Conservation (phyloP, 1,140 invertebrate genomes). For the Rhysida immarginata region DNA sequence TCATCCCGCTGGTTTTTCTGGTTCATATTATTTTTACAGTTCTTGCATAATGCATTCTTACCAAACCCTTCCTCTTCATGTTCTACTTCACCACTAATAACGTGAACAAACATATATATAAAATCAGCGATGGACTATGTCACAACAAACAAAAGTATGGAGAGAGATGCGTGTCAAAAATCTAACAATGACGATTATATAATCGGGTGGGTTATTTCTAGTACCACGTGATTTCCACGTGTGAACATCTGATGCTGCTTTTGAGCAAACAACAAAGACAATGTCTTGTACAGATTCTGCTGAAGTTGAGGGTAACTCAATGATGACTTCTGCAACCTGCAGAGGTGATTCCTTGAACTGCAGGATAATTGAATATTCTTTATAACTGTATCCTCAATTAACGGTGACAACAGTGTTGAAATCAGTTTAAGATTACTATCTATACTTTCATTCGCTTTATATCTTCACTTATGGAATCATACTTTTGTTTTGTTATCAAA, state of each 20-base stretch:
- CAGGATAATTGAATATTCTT: constrained; percentile 11
- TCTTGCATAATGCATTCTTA: constrained; percentile 13
- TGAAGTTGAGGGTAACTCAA: constrained; percentile 12
- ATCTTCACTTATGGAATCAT: too few relatives aligned
- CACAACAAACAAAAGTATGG: too few relatives aligned
- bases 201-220: too few relatives aligned
- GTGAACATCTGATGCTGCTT: constrained; percentile 13
- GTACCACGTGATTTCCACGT: constrained; percentile 12
- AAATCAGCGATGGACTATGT: too few relatives aligned
- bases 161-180: too few relatives aligned
- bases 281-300: constrained; percentile 9
- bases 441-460: too few relatives aligned
- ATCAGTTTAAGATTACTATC: constrained; percentile 11
- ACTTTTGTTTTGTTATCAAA: too few relatives aligned
- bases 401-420: constrained; percentile 11
- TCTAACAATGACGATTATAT: too few relatives aligned
- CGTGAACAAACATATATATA: constrained; percentile 12
- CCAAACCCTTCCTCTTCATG: constrained; percentile 7
- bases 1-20: constrained; percentile 11
- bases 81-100: constrained; percentile 13
- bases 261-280: constrained; percentile 11
- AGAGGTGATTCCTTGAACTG: constrained; percentile 11
- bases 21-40: constrained; percentile 14
- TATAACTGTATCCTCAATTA: constrained; percentile 10
- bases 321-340: constrained; percentile 11